Base-by-base conservation (phyloP, 23 tunicate genomes). In the Ascidia mentula region DNA sequence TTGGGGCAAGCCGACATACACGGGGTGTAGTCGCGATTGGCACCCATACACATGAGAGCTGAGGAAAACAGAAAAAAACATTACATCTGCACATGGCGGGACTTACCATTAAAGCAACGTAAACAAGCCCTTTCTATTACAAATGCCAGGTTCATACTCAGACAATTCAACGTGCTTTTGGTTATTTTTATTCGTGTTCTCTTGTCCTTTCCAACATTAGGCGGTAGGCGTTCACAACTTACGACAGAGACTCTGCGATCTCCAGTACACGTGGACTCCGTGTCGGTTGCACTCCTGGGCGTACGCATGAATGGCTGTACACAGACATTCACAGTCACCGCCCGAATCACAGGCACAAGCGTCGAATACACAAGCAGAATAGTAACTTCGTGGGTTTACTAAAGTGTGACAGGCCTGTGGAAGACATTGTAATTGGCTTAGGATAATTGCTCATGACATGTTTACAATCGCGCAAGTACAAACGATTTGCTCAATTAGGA, bases 1-100 rank as follows among this genome's bases (percentile, higher is more conserved):
- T 96, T 86, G 18, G 99, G 99, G 59, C 99, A 96, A 24, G 99
- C 99, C n/a, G 96, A 90, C 81, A 96, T 92, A 46, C 99, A 96
- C 30, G 99, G 99, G 32, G 90, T 81, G 60, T 96, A 96, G 4
- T 92, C 95, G 79, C 99, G 79, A 30, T 87, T 59, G 31, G 77
- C 81, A 35, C 95, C 99, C 92, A 78, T 89, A 45, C 95, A 92
- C 89, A 96, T 92, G 73, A 92, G 75, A 32, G 97, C 97, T 92
- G 86, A 28, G 77, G 73, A 84, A 32, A 38, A 71, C 12, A 3
- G 32, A 8, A 53, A 53, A 42, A 42, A 42, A 42, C 53, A 42
- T 42, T 15, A 42, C 15, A 9, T 42, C 53, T 42, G 53, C 53
- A 12, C 15, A n/a, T n/a, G n/a, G n/a, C n/a, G n/a, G n/a, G n/a